phyloP scores from a whole-genome alignment of 2,113 vertebrate species.

The Phalacrocorax carbo region DNA sequence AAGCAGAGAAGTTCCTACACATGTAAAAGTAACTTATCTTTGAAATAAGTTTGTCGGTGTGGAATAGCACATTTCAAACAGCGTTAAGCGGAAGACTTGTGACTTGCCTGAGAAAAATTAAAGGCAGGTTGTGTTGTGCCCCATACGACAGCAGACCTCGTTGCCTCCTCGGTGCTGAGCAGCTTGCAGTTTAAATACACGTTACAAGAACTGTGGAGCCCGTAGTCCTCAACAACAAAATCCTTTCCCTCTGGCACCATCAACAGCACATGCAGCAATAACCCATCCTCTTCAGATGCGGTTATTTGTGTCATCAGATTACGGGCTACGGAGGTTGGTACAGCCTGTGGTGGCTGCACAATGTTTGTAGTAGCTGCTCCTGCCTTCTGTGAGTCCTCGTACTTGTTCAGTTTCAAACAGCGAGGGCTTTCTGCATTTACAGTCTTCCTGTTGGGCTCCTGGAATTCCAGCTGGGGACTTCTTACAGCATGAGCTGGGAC shows the following conservation, averaged over 20 bases:
- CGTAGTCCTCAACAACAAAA: constrained; percentile 62
- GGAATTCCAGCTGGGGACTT: constrained; percentile 20
- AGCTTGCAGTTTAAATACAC: constrained; percentile 92
- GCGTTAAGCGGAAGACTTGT: accelerated
- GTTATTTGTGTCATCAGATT: neutral
- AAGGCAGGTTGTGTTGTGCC: constrained; percentile 83
- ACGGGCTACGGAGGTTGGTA: neutral
- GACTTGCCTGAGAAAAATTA: constrained; percentile 87
- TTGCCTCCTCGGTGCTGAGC: constrained; percentile 83
- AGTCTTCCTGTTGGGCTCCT: neutral
- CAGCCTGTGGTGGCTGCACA: neutral
- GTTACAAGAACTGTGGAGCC: constrained; percentile 70
- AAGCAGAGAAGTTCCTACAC: neutral
- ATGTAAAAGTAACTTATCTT: neutral
- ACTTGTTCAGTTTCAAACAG: neutral
- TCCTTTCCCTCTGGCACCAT: constrained; percentile 91
- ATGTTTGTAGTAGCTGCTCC: neutral
- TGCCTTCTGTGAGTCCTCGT: neutral
- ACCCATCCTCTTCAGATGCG: constrained; percentile 28
- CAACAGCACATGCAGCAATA: constrained; percentile 85
- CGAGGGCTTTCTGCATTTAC: neutral
- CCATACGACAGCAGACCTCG: constrained; percentile 84
- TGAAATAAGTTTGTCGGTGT: neutral
- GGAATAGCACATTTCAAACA: neutral
- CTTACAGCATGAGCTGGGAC: neutral